Evolutionary conservation across 2,888 invertebrate species (phyloP).

Genomic region (Pammene aurita): DNA sequence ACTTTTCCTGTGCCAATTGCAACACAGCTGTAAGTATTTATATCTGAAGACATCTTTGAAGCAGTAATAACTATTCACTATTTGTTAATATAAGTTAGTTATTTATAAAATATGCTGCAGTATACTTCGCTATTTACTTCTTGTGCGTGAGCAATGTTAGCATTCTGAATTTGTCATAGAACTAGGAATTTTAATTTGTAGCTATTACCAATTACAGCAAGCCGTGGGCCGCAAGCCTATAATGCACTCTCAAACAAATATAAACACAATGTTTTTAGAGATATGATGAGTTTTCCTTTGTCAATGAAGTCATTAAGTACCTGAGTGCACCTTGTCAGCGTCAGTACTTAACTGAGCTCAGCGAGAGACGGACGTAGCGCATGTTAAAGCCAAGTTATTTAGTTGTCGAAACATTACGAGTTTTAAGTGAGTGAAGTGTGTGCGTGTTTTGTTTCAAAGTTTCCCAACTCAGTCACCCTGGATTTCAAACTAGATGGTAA

Average conservation of each 20-base stretch:
- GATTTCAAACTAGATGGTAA: conserved; percentile 71
- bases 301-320: conserved; percentile 42
- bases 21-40: background rate
- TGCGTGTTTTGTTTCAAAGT: conserved; percentile 49
- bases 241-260: conserved; percentile 45
- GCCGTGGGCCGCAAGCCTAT: conserved; percentile 26
- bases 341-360: conserved; percentile 63
- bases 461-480: conserved; percentile 61
- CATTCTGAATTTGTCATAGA: conserved; percentile 7
- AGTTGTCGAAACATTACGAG: conserved; percentile 59
- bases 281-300: conserved; percentile 57
- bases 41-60: too few relatives aligned
- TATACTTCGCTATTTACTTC: too few relatives aligned
- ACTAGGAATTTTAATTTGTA: conserved; percentile 21
- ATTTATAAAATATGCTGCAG: too few relatives aligned
- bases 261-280: conserved; percentile 45
- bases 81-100: too few relatives aligned
- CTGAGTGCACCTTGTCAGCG: conserved; percentile 50
- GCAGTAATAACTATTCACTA: too few relatives aligned
- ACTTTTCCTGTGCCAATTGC: background rate
- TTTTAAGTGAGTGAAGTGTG: conserved; percentile 58
- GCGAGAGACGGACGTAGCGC: conserved; percentile 55
- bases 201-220: conserved; percentile 18
- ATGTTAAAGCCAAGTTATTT: conserved; percentile 45
- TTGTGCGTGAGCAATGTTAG: too few relatives aligned